These are phyloP conservation scores for Chouioia cunea DNA, from an alignment of 2,888 invertebrate species.

Conservation along the genomic window DNA sequence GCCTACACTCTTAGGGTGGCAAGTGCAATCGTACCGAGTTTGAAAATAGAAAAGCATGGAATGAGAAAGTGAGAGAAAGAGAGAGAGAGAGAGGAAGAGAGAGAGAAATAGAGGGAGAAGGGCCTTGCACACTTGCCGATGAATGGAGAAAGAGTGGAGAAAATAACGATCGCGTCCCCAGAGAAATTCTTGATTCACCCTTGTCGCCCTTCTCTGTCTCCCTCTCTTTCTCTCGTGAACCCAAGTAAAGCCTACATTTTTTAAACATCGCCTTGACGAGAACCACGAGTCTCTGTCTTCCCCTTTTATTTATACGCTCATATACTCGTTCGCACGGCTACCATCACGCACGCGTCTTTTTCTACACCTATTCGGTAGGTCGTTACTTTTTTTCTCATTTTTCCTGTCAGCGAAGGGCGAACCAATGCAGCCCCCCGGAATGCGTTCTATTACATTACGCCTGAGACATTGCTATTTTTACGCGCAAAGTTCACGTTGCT, in stretches of 20 bases:
- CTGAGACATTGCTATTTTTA: no score
- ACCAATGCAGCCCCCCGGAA: no score
- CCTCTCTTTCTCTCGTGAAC: not conserved
- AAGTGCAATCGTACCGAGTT: constrained; percentile 26
- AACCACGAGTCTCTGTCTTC: constrained; percentile 25
- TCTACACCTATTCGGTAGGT: not conserved
- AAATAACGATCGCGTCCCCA: constrained; percentile 53
- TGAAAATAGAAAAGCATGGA: constrained; percentile 43
- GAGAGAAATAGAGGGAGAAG: constrained; percentile 7
- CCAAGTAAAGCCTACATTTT: constrained; percentile 53
- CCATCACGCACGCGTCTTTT: constrained; percentile 13
- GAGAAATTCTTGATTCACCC: constrained; percentile 48
- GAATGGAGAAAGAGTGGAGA: constrained; percentile 26
- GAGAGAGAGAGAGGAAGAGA: constrained; percentile 15
- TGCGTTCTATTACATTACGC: no score
- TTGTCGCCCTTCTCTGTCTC: constrained; percentile 13
- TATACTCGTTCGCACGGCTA: constrained; percentile 42
- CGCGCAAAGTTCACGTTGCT: no score
- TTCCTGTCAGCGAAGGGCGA: not conserved
- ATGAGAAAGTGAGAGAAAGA: constrained; percentile 12
- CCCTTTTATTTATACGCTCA: constrained; percentile 36
- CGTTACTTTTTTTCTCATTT: not conserved
- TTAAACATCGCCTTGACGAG: constrained; percentile 50
- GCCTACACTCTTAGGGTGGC: not conserved
- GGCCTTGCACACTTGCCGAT: constrained; percentile 6